Evolutionary conservation across 2,888 invertebrate genomes (phyloP).

Genomic region (Trachelus stipa): DNA sequence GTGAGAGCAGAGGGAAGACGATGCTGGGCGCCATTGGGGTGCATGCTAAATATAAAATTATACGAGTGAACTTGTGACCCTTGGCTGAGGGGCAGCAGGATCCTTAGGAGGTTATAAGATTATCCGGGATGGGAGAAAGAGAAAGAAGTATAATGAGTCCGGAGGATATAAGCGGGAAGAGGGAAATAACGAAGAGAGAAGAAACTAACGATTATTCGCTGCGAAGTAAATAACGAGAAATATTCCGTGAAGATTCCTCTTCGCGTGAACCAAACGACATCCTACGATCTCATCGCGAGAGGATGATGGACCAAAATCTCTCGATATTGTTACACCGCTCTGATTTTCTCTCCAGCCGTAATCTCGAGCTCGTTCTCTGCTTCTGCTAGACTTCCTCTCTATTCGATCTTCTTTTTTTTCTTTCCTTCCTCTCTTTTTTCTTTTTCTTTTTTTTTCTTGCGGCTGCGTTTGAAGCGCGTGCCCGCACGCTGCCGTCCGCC

Average conservation of each 20-base stretch:
- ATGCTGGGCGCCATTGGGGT: background rate
- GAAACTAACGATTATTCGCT: background rate
- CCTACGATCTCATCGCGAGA: background rate
- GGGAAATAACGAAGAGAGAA: background rate
- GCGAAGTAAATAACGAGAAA: background rate
- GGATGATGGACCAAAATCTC: background rate
- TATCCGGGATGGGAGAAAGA: background rate
- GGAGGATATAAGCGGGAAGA: background rate
- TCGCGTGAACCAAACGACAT: background rate
- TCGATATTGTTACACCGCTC: background rate
- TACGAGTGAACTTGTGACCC: constrained; percentile 32
- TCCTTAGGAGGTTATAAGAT: background rate
- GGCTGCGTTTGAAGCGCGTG: constrained; percentile 40
- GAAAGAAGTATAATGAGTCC: background rate
- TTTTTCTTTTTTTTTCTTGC: constrained; percentile 18
- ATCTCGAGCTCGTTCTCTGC: background rate
- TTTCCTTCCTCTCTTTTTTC: background rate
- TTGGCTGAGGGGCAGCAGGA: background rate
- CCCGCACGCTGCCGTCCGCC: constrained; percentile 40
- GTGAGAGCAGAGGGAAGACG: background rate
- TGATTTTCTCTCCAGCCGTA: background rate
- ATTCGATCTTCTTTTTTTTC: constrained; percentile 18
- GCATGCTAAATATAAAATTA: constrained; percentile 40
- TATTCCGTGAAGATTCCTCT: background rate
- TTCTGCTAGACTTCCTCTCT: background rate